A percentile compares a stretch with the other conserved stretches of the same genome.
Conservation (phyloP, 2,888 invertebrate genomes). For the Apocheima hispidaria region DNA sequence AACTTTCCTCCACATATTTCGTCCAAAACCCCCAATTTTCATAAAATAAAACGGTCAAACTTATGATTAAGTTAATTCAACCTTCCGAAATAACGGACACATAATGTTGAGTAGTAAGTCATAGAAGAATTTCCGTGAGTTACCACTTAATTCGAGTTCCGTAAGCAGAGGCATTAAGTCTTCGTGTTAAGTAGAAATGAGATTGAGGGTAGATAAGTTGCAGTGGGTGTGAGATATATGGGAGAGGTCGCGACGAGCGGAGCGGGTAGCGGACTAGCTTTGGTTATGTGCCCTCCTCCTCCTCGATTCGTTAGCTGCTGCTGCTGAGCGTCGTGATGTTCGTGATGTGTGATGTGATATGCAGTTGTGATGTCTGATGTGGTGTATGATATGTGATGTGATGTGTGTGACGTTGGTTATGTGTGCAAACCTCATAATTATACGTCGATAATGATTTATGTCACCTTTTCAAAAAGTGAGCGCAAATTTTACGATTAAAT, state of each 20-base stretch:
- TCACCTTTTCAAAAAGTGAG: too few relatives aligned
- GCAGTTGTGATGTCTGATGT: too few relatives aligned
- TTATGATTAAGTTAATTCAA: conserved; percentile 27
- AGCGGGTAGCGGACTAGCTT: conserved; percentile 14
- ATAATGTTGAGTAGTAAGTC: conserved; percentile 35
- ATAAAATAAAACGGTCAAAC: conserved; percentile 28
- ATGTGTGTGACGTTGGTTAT: too few relatives aligned
- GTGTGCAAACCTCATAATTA: too few relatives aligned
- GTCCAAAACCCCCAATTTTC: conserved; percentile 15
- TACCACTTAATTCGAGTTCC: conserved; percentile 62
- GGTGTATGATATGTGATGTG: too few relatives aligned
- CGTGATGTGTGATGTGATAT: too few relatives aligned
- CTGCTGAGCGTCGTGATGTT: too few relatives aligned
- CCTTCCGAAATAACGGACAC: conserved; percentile 22
- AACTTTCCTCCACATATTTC: background rate
- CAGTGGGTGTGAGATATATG: conserved; percentile 41
- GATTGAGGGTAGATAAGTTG: conserved; percentile 76
- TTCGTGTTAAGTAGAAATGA: conserved; percentile 69
- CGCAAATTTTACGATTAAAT: too few relatives aligned
- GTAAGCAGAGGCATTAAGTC: conserved; percentile 66
- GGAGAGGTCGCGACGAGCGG: conserved; percentile 31
- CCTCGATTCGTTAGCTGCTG: too few relatives aligned
- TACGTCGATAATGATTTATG: too few relatives aligned
- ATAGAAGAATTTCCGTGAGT: conserved; percentile 52
- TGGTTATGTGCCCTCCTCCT: too few relatives aligned